These are phyloP conservation scores for Ostrea edulis DNA, from an alignment of 1,140 invertebrate genomes.

Conservation along the genomic window DNA sequence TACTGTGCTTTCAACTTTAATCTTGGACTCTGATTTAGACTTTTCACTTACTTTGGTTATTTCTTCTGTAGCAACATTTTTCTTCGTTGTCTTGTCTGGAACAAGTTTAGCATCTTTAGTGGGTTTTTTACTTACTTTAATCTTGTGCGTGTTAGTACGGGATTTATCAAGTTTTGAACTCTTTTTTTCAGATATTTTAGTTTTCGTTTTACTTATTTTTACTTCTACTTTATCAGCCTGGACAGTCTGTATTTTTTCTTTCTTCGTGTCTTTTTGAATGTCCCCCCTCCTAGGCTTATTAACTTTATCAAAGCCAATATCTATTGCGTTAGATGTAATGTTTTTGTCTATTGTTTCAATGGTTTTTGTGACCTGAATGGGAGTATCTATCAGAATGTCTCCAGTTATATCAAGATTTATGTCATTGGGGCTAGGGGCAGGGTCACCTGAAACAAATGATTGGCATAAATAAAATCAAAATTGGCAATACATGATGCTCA, in stretches of 20 bases:
- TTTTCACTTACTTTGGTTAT: constrained; percentile 6
- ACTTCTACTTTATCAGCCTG: background rate
- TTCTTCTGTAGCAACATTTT: background rate
- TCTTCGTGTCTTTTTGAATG: background rate
- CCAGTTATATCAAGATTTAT: constrained; percentile 15
- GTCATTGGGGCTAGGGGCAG: constrained; percentile 16
- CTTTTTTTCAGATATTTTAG: background rate
- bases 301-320: background rate
- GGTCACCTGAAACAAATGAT: constrained; percentile 38
- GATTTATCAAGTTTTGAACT: background rate
- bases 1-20: background rate
- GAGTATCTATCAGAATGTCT: constrained; percentile 15
- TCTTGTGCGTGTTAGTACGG: background rate
- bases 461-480: constrained; percentile 25
- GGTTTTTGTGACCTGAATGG: background rate
- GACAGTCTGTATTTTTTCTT: background rate
- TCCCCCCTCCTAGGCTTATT: constrained; percentile 6
- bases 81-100: background rate
- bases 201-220: background rate
- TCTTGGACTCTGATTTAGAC: background rate
- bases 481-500: background rate
- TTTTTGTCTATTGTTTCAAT: background rate
- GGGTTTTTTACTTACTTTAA: background rate
- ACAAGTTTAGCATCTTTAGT: constrained; percentile 22
- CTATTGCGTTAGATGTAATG: background rate